Percentiles rank a stretch among this genome's conserved stretches.
Conservation (phyloP, 1,140 invertebrate genomes). For the Sinella curviseta region DNA sequence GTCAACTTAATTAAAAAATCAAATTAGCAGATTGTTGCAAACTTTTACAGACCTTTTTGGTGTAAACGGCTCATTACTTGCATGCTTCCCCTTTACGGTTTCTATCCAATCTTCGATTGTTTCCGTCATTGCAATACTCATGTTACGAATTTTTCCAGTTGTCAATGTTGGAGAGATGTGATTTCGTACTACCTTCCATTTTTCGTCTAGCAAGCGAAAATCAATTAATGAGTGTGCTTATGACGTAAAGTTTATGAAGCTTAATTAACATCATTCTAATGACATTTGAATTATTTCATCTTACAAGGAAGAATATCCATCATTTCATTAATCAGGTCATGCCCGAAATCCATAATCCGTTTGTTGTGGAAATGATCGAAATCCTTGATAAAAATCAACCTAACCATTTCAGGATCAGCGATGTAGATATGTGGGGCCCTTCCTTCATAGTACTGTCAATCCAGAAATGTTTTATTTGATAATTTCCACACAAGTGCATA, state of each 20-base stretch:
- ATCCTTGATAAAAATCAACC: conserved; percentile 60
- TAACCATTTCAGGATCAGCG: conserved; percentile 57
- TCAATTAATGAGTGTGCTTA: too few species aligned
- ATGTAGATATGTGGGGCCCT: conserved; percentile 36
- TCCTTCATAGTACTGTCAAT: conserved; percentile 12
- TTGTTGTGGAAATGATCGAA: conserved; percentile 61
- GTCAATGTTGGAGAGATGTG: conserved; percentile 28
- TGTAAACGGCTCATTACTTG: background rate
- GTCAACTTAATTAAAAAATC: too few species aligned
- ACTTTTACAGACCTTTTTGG: conserved; percentile 5
- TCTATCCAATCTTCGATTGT: conserved; percentile 12
- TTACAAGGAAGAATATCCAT: conserved; percentile 43
- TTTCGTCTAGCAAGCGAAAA: too few species aligned
- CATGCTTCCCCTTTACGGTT: conserved; percentile 5
- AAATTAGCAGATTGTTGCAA: conserved; percentile 9
- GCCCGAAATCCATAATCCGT: conserved; percentile 24
- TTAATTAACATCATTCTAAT: too few species aligned
- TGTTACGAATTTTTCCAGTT: conserved; percentile 33
- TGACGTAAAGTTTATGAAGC: too few species aligned
- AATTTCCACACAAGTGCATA: background rate
- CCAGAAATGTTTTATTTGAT: background rate
- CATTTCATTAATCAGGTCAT: conserved; percentile 38
- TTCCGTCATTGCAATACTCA: conserved; percentile 29
- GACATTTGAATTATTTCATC: too few species aligned
- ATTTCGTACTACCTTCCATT: conserved; percentile 45